These are phyloP conservation scores for Chymomyza caudatula DNA, from an alignment of 2,888 invertebrate genomes.

Conservation along the genomic window DNA sequence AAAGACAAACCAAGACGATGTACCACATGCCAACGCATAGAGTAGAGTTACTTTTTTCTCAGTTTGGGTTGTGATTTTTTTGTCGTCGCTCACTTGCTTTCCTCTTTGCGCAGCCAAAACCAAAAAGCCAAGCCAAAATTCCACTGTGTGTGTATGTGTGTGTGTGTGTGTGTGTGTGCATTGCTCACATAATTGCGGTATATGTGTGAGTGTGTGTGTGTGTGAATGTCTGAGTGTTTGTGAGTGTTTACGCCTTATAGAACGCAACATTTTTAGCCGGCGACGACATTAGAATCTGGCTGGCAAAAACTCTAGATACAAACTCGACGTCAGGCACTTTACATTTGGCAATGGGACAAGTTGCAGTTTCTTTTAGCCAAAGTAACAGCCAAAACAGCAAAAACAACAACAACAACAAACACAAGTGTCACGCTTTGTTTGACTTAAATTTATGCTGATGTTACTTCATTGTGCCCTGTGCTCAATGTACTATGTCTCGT, in stretches of 20 bases:
- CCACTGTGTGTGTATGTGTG: neutral
- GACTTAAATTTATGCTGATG: constrained; percentile 70
- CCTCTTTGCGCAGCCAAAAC: constrained; percentile 29
- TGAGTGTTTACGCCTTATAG: constrained; percentile 64
- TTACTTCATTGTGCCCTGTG: constrained; percentile 32
- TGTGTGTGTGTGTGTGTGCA: constrained; percentile 2
- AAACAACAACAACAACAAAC: constrained; percentile 24
- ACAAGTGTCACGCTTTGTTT: constrained; percentile 65
- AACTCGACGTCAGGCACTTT: constrained; percentile 28
- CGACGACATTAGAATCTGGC: constrained; percentile 48
- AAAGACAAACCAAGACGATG: constrained; percentile 10
- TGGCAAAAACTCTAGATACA: constrained; percentile 10
- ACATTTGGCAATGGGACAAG: neutral
- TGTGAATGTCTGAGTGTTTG: constrained; percentile 8
- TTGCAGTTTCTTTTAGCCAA: constrained; percentile 1
- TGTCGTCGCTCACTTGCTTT: constrained; percentile 45
- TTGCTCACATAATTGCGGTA: constrained; percentile 51
- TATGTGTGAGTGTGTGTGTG: constrained; percentile 6
- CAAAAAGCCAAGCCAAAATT: constrained; percentile 27
- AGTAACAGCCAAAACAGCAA: neutral
- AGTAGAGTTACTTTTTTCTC: constrained; percentile 13
- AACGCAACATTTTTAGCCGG: constrained; percentile 60
- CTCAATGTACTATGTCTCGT: neutral
- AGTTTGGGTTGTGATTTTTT: constrained; percentile 38
- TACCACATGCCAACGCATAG: constrained; percentile 50